A percentile compares a stretch with the other conserved stretches of the same genome.
These are phyloP conservation scores for Calcarius lapponicus DNA, from an alignment of 2,797 vertebrate species.

Conservation along the genomic window DNA sequence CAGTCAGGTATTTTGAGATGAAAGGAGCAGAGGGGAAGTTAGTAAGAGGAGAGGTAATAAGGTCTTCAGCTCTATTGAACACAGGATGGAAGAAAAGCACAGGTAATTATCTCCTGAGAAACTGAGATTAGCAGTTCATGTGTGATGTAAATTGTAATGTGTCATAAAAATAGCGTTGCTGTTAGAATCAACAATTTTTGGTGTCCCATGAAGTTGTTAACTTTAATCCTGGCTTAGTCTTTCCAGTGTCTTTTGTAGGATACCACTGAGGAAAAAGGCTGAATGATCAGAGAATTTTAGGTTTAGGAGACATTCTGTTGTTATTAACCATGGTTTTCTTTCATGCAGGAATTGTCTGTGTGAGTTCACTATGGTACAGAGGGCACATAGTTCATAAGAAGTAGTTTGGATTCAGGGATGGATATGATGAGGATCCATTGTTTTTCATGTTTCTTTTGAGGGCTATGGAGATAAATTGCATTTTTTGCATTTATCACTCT, in stretches of 20 bases:
- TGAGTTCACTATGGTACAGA: not conserved
- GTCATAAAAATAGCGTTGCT: not conserved
- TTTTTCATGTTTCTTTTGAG: not conserved
- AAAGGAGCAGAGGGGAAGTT: conserved; percentile 23
- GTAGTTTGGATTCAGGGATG: not conserved
- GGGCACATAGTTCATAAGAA: not conserved
- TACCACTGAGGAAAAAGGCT: not conserved
- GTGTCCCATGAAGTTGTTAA: not conserved
- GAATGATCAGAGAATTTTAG: not conserved
- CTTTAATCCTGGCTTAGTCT: not conserved
- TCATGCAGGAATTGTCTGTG: not conserved
- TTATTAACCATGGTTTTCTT: not conserved
- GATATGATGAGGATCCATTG: not conserved
- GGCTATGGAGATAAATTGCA: not conserved
- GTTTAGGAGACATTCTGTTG: not conserved
- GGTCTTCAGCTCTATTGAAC: conserved; percentile 31
- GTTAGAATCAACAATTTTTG: not conserved
- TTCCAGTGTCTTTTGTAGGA: not conserved
- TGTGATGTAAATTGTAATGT: conserved; percentile 5
- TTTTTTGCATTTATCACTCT: not conserved
- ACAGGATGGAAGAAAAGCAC: conserved; percentile 16
- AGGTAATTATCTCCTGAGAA: conserved; percentile 53
- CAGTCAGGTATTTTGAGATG: conserved; percentile 23
- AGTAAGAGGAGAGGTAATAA: conserved; percentile 14
- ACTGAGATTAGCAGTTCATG: not conserved